phyloP scores from a whole-genome alignment of 2,888 invertebrate species.

The Osedax fenrisi region DNA sequence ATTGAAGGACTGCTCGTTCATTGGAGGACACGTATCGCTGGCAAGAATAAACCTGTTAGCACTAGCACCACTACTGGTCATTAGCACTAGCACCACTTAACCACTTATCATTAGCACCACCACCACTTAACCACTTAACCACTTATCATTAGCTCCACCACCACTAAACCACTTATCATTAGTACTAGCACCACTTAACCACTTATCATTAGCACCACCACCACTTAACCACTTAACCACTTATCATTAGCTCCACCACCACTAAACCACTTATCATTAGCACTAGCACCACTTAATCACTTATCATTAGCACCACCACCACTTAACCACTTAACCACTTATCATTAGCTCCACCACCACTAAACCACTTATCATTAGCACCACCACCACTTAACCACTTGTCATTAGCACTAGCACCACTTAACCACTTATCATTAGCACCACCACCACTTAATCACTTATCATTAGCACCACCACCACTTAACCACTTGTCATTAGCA shows the following conservation, averaged over 20 bases:
- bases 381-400: not conserved
- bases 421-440: not conserved
- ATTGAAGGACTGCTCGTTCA: conserved; percentile 52
- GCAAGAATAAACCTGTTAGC: conserved; percentile 35
- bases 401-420: not conserved
- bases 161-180: not conserved
- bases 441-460: too few species aligned
- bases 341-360: too few species aligned
- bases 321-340: not conserved
- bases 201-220: not conserved
- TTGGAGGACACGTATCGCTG: conserved; percentile 52
- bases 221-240: too few species aligned
- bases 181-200: not conserved
- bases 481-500: too few species aligned
- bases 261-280: too few species aligned
- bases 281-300: not conserved
- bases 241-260: conserved; percentile 59
- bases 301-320: not conserved
- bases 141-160: not conserved
- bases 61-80: not conserved
- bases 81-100: not conserved
- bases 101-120: not conserved
- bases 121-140: not conserved
- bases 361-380: too few species aligned
- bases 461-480: conserved; percentile 46